Evolutionary conservation across 2,888 invertebrate genomes (phyloP).

Genomic region (Litoditis marina): DNA sequence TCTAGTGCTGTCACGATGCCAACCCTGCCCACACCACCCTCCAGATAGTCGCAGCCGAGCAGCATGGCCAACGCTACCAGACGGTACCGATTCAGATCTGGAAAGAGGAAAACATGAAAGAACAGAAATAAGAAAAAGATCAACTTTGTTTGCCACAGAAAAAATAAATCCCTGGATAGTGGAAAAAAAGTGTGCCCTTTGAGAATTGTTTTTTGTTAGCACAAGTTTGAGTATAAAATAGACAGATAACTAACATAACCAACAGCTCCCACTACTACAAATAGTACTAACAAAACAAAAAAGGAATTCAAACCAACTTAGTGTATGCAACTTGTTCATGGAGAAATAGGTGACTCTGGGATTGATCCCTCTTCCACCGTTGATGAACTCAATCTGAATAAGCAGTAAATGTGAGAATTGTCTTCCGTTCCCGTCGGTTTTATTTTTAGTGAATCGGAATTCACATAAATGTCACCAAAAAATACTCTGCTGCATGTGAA

Average conservation of each 20-base stretch:
- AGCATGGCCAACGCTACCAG: conserved; percentile 83
- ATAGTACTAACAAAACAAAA: not conserved
- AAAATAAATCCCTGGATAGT: not conserved
- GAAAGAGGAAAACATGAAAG: not conserved
- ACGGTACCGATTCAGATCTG: conserved; percentile 62
- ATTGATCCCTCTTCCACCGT: not conserved
- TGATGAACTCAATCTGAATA: conserved; percentile 7
- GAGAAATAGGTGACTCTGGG: not conserved
- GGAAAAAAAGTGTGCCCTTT: too few species aligned
- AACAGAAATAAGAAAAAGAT: not conserved
- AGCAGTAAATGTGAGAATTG: too few species aligned
- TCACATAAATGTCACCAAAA: too few species aligned
- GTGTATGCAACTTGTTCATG: conserved; percentile 3
- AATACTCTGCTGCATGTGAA: too few species aligned
- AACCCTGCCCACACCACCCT: conserved; percentile 28
- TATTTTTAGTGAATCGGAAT: too few species aligned
- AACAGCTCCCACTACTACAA: too few species aligned
- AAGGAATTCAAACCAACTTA: too few species aligned
- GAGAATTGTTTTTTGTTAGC: too few species aligned
- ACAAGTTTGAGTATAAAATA: too few species aligned
- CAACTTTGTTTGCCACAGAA: not conserved
- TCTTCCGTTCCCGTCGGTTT: too few species aligned
- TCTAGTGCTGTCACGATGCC: conserved; percentile 38
- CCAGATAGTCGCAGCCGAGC: conserved; percentile 90
- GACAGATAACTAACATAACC: too few species aligned